These are phyloP conservation scores for Murina feae DNA, from an alignment of 2,113 vertebrate species.

Conservation along the genomic window DNA sequence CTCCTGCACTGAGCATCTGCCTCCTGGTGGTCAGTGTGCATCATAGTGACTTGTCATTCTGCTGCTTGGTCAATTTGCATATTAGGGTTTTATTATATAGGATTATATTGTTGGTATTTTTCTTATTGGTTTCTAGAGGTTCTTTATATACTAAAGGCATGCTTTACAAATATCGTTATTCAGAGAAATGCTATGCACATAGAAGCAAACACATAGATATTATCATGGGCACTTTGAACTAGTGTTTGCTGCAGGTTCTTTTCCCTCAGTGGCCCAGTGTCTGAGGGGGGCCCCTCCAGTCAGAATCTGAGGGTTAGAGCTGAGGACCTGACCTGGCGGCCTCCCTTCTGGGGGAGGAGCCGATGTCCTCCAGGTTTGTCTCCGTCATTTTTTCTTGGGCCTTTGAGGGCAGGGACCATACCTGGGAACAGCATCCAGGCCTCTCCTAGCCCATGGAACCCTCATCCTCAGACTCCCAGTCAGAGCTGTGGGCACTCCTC, in stretches of 20 bases:
- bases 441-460: accelerated
- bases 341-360: neutral
- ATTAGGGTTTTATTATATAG: too few relatives aligned
- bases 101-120: neutral
- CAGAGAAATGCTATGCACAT: neutral
- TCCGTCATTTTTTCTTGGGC: neutral
- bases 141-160: neutral
- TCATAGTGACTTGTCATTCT: too few relatives aligned
- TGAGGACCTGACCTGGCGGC: neutral
- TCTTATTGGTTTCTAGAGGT: neutral
- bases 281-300: neutral
- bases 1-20: too few relatives aligned
- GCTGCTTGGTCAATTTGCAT: too few relatives aligned
- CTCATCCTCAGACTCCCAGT: neutral
- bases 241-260: neutral
- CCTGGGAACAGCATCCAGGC: neutral
- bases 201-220: neutral
- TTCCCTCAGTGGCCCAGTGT: neutral
- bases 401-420: neutral
- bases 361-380: neutral
- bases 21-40: too few relatives aligned
- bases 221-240: neutral
- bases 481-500: neutral
- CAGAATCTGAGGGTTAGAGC: neutral
- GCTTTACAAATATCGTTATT: neutral